These are phyloP conservation scores for Sylvilagus floridanus DNA, from an alignment of 2,797 vertebrate species.

Conservation along the genomic window DNA sequence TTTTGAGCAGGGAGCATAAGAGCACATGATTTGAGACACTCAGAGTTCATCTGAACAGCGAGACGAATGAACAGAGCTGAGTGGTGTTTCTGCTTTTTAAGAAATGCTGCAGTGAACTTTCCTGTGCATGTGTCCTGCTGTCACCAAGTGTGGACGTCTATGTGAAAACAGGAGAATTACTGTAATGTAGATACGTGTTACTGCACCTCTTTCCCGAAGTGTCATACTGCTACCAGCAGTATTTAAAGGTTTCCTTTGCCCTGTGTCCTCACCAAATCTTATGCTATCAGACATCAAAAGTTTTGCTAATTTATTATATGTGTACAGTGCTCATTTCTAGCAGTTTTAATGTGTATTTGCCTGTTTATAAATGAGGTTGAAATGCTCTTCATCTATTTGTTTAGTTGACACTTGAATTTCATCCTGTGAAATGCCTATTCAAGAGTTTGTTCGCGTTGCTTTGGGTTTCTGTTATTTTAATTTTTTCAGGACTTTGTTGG, in stretches of 20 bases:
- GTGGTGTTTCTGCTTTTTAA: conserved; percentile 61
- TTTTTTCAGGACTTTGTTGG: neutral
- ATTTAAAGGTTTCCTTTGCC: neutral
- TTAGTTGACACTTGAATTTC: neutral
- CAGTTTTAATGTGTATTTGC: neutral
- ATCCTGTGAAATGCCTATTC: neutral
- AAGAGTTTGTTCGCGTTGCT: neutral
- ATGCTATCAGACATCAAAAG: neutral
- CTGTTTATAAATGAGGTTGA: neutral
- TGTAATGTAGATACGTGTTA: neutral
- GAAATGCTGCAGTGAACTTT: neutral
- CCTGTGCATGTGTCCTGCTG: neutral
- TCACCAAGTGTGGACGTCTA: neutral
- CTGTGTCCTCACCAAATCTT: neutral
- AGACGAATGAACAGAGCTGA: conserved; percentile 71
- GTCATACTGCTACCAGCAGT: neutral
- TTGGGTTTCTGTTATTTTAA: neutral
- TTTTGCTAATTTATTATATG: neutral
- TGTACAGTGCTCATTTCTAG: neutral
- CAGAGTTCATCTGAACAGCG: neutral
- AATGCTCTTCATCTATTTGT: neutral
- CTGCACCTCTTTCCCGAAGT: neutral
- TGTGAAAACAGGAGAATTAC: neutral
- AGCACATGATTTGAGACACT: neutral
- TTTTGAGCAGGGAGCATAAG: conserved; percentile 1